phyloP scores from a whole-genome alignment of 2,888 invertebrate genomes.

The Meiosimyza platycephala region DNA sequence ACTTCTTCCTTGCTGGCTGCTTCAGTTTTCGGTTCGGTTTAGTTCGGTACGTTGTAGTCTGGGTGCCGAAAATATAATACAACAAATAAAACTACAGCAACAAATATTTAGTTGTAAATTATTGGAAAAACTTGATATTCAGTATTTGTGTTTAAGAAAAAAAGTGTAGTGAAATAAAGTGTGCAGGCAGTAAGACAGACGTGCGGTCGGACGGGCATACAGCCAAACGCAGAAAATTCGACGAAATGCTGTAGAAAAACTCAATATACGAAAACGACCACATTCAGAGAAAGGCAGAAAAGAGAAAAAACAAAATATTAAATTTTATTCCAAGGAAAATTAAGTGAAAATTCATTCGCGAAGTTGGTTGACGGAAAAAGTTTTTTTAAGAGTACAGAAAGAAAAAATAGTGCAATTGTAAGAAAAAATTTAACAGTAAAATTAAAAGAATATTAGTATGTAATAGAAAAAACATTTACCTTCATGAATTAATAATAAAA shows the following conservation, averaged over 20 bases:
- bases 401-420: conserved; percentile 24
- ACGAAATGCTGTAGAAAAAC: conserved; percentile 48
- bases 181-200: conserved; percentile 31
- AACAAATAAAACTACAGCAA: neutral
- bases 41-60: neutral
- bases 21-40: conserved; percentile 5
- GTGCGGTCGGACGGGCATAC: conserved; percentile 33
- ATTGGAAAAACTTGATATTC: conserved; percentile 32
- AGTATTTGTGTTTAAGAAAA: neutral
- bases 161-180: neutral
- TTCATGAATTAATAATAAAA: conserved; percentile 32
- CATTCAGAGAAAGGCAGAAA: conserved; percentile 44
- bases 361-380: conserved; percentile 24
- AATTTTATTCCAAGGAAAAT: conserved; percentile 25
- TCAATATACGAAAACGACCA: conserved; percentile 21
- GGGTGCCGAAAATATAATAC: conserved; percentile 21
- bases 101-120: conserved; percentile 15
- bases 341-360: neutral
- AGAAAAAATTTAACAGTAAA: conserved; percentile 34
- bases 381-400: conserved; percentile 23
- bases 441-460: conserved; percentile 7
- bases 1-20: conserved; percentile 16
- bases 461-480: conserved; percentile 30
- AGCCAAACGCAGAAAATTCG: conserved; percentile 25
- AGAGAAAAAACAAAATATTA: conserved; percentile 19